A percentile compares a stretch with the other conserved stretches of the same genome.
These are phyloP conservation scores for Eremophila alpestris DNA, from an alignment of 2,797 vertebrate genomes.

Conservation along the genomic window DNA sequence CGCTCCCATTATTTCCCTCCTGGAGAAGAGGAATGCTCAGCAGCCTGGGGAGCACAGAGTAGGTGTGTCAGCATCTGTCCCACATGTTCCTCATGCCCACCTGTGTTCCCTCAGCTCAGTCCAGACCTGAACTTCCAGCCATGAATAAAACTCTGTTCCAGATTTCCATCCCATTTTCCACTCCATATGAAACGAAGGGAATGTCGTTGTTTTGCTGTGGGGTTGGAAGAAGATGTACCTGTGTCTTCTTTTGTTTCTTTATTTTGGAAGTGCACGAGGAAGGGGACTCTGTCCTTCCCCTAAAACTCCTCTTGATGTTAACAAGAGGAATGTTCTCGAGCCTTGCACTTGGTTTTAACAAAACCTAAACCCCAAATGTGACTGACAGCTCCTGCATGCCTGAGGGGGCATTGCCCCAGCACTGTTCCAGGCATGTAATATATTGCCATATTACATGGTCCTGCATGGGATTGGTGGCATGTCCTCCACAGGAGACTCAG, in stretches of 20 bases:
- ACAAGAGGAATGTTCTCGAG: not conserved
- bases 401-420: not conserved
- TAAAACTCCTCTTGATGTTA: not conserved
- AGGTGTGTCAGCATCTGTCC: not conserved
- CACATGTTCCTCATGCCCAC: not conserved
- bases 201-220: not conserved
- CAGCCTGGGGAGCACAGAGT: not conserved
- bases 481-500: not conserved
- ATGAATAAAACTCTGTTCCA: not conserved
- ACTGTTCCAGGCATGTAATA: constrained; percentile 58
- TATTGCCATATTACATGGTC: constrained; percentile 46
- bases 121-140: not conserved
- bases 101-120: not conserved
- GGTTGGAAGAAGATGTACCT: not conserved
- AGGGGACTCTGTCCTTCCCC: not conserved
- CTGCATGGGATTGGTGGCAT: constrained; percentile 58
- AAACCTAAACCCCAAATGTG: not conserved
- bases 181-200: not conserved
- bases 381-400: constrained; percentile 48
- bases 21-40: not conserved
- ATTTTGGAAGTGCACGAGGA: not conserved
- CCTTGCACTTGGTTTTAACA: not conserved
- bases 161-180: constrained; percentile 52
- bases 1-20: not conserved
- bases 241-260: not conserved